Conservation (phyloP, 2,797 vertebrate species). For the Pseudomugil tenellus region DNA sequence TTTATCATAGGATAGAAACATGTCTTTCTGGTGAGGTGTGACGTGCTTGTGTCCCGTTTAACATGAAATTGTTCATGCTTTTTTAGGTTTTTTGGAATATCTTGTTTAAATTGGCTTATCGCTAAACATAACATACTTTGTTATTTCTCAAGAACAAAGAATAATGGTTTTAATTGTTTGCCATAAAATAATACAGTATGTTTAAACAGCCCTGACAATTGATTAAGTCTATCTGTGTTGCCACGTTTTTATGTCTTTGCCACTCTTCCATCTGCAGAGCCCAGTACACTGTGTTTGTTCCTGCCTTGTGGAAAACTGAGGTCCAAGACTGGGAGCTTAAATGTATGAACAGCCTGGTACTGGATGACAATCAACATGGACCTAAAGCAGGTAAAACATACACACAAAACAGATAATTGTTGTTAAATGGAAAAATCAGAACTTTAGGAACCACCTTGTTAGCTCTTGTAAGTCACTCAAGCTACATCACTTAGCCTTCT, state of each 20-base stretch:
- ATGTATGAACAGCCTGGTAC: conserved; percentile 77
- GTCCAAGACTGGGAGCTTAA: conserved; percentile 83
- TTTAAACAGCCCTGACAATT: background rate
- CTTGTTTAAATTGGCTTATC: background rate
- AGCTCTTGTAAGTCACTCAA: too few species aligned
- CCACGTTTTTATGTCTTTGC: background rate
- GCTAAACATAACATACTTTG: background rate
- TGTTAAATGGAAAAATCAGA: conserved; percentile 15
- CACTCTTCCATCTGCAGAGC: conserved; percentile 57
- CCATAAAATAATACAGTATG: background rate
- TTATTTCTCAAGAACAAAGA: background rate
- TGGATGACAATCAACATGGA: conserved; percentile 68
- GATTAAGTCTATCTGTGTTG: background rate
- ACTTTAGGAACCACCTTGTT: conserved; percentile 16
- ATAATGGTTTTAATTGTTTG: background rate
- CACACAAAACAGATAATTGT: background rate
- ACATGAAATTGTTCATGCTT: too few species aligned
- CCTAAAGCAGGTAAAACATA: conserved; percentile 55
- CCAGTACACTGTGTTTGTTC: conserved; percentile 73
- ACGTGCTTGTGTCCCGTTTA: too few species aligned
- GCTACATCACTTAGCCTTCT: too few species aligned
- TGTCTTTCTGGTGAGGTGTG: background rate
- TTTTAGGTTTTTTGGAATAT: background rate
- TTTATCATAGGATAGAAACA: background rate
- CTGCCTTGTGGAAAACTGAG: conserved; percentile 79